Evolutionary conservation across 2,113 vertebrate genomes (phyloP).

Genomic region (Aleadryas rufinucha): DNA sequence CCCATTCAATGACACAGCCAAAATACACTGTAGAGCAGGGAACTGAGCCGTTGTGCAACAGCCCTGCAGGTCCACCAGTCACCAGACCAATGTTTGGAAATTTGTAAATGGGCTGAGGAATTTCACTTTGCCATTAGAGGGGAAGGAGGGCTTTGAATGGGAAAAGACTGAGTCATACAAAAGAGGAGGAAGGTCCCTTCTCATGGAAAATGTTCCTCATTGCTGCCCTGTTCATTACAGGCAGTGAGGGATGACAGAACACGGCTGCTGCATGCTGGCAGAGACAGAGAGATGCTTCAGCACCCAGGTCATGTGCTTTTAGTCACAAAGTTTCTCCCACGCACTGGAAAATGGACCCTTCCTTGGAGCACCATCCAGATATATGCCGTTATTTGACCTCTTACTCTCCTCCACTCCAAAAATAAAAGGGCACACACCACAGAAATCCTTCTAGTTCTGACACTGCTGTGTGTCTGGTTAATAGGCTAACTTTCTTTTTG

Average conservation of each 20-base stretch:
- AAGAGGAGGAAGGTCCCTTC: not conserved
- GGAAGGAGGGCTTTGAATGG: not conserved
- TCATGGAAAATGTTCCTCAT: not conserved
- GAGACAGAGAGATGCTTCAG: not conserved
- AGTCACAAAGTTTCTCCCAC: not conserved
- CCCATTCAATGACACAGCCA: not conserved
- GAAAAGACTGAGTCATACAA: not conserved
- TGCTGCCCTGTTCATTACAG: not conserved
- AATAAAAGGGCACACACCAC: not conserved
- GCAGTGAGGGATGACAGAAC: not conserved
- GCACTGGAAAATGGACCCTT: not conserved
- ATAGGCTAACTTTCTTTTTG: not conserved
- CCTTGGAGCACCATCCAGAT: not conserved
- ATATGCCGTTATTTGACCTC: not conserved
- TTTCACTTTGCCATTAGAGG: not conserved
- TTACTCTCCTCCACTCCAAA: not conserved
- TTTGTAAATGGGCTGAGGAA: not conserved
- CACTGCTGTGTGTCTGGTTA: not conserved
- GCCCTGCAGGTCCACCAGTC: rapidly evolving
- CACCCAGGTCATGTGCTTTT: not conserved
- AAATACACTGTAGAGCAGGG: not conserved
- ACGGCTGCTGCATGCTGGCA: not conserved
- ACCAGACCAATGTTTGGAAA: not conserved
- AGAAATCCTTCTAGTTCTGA: not conserved
- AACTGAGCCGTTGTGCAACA: rapidly evolving